phyloP scores from a whole-genome alignment of 2,113 vertebrate species.

The Chloebia gouldiae region DNA sequence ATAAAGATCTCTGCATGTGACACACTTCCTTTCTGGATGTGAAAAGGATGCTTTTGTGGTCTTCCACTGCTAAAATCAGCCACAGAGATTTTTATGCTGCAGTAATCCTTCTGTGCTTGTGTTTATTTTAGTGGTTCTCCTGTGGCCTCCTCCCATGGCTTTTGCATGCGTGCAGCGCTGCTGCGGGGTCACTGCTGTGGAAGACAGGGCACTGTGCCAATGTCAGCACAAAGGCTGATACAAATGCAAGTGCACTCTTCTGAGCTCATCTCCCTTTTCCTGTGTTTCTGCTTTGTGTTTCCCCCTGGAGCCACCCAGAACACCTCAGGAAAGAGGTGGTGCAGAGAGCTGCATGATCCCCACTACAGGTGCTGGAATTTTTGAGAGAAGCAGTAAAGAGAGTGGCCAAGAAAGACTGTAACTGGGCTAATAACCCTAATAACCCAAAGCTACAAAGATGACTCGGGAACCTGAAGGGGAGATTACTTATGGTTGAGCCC shows the following conservation, averaged over 20 bases:
- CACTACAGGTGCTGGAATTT: neutral
- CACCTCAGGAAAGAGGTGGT: neutral
- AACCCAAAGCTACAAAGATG: neutral
- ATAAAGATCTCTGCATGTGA: neutral
- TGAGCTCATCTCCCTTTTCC: neutral
- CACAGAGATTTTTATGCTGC: neutral
- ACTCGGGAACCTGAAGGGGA: neutral
- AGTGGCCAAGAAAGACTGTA: neutral
- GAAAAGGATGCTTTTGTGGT: neutral
- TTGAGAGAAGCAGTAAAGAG: neutral
- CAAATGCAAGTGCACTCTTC: neutral
- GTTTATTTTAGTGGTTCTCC: neutral
- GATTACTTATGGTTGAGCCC: neutral
- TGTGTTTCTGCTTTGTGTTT: neutral
- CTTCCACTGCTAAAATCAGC: neutral
- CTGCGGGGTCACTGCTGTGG: fast-evolving
- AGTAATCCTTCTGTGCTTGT: neutral
- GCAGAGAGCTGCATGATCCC: neutral
- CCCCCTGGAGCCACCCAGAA: neutral
- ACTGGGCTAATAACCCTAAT: neutral
- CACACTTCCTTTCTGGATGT: neutral
- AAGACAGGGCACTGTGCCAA: neutral
- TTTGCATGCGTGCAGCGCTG: neutral
- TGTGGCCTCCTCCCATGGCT: neutral
- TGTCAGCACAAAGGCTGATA: neutral